Base-by-base conservation (phyloP, 2,888 invertebrate genomes). In the Lissocephala sabroskyi region DNA sequence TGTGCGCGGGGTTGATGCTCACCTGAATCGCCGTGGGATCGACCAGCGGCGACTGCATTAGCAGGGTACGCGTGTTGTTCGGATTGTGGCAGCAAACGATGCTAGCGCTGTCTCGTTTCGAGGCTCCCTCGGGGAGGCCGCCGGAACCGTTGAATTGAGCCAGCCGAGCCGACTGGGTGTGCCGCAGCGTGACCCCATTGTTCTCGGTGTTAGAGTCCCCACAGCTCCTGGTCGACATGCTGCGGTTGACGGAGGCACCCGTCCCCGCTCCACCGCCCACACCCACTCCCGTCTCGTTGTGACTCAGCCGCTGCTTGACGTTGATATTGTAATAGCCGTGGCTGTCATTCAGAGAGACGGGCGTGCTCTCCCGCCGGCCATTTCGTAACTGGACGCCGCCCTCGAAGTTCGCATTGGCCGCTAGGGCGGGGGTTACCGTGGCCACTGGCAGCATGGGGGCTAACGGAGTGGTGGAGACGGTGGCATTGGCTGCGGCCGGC, bases 1-100 rank as follows among this genome's bases (percentile, higher is more conserved):
- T 89, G 75, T 90, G 90, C 43, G 92, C 90, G 46, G 92, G 90
- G 67, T 90, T 89, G 73, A 90, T 88, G 71, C 89, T 90, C 56
- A 92, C 88, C 71, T 89, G 89, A 71, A 92, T 92, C 83, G 92
- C 92, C 52, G 89, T 88, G 35, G 92, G 92, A 13, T 84, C 84
- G 13, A 85, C 80, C 14, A 85, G 58, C 11, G 84, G 79, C 18
- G 82, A 83, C 47, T 83, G 82, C 66, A 85, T 84, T 57, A 84
- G 79, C 49, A 85, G 58, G 33, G 85, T 85, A 49, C 84, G 79
- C 37, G 85, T 85, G 46, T 84, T 80, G 64, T 85, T 85, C 58
- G 84, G 84, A 70, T 85, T 85, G 56, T 84, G 84, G 10, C 84
- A 84, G 63, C 80, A 83, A n/a, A 82, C 71, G 54, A 82, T 84